Base-by-base conservation (phyloP, 1,140 invertebrate species). In the Apis mellifera region DNA sequence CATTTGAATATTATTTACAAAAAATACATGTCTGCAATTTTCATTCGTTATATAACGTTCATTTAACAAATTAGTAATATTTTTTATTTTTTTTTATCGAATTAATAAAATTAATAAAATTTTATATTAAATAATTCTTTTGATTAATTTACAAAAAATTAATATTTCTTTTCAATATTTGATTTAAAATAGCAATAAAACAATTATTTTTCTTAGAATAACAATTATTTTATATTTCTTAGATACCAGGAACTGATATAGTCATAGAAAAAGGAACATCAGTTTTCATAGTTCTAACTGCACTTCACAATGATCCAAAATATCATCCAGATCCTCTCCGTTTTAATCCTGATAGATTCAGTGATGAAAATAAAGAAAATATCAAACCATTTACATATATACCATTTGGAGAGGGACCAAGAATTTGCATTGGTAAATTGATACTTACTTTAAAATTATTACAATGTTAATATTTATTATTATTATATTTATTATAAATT, bases 291-390 rank as follows among this genome's bases (percentile, higher is more conserved):
- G 32, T 83, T 15, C 68, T 92, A 17, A 54, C 2, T 9, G 91
- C 88, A 11, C 79, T 95, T 23, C 95, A 95, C 15, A 66, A 82
- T 4, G 92, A 95, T 87, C 88, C 92, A 13, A 92, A 91, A 21
- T 89, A 90, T 62, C 94, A 90, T 85, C 84, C 89, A 0, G 84
- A 95, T 76, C 95, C 95, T 0, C 88, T 94, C 42, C 82, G 81
- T 62, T 95, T 94, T 82, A 84, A 95, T 89, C 95, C 95, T 5
- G 94, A 95, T 59, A 87, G 94, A 88, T 95, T 94, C 62, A 90
- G 88, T 21, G 90, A 92, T 1, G 92, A 94, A 79, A 84, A 75
- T 52, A 90, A 91, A 26, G 19, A 78, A 12, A 83, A 89, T 8
- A 90, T 90, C 5, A 50, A 73, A 57, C 62, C 76, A 0, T 86